Evolutionary conservation across 2,888 invertebrate genomes (phyloP), one percentile per base, ranked within the genome.

Genomic region (Torymus tubicola): DNA sequence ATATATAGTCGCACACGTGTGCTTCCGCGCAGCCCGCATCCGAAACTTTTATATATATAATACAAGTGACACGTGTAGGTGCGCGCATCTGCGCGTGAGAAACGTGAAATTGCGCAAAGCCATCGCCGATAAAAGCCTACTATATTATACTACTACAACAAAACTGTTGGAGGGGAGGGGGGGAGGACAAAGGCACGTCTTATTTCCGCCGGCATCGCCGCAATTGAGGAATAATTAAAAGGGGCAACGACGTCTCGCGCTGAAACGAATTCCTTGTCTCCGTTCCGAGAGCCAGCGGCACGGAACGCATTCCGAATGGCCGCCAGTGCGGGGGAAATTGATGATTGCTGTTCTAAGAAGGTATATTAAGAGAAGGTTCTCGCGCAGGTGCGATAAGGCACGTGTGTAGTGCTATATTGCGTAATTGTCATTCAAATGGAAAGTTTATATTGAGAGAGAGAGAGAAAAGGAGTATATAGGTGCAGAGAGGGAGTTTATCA

Each of bases 131-230:
- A 74, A 58, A 73, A 61, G 64, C 53, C 53, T 42, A 42, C 42
- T 42, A 42, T 13, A 16, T 4, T n/a, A 18, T 58, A 58, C 57
- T 18, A 14, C 24, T 63, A 63, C 63, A 21, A 31, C 18, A 16
- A 5, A 21, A 31, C 13, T n/a, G 2, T 4, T n/a, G 52, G 31
- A 24, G 31, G n/a, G 63, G 63, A 21, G 55, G 42, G 52, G 14
- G 55, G 31, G 53, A 53, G 63, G 55, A 14, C 13, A 64, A 42
- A 42, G 42, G 42, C 42, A 8, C 42, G 42, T 42, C 52, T 77
- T 73, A 70, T 77, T 81, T 81, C 81, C 81, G 81, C 81, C 81
- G 77, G 81, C 81, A 81, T 81, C 69, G 76, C 68, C 64, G 74
- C 68, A 81, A 81, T 81, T 70, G 77, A 65, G 73, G 65, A 81